Evolutionary conservation across 2,888 invertebrate genomes (phyloP).

Genomic region (Drosophila nr. perissopoda): DNA sequence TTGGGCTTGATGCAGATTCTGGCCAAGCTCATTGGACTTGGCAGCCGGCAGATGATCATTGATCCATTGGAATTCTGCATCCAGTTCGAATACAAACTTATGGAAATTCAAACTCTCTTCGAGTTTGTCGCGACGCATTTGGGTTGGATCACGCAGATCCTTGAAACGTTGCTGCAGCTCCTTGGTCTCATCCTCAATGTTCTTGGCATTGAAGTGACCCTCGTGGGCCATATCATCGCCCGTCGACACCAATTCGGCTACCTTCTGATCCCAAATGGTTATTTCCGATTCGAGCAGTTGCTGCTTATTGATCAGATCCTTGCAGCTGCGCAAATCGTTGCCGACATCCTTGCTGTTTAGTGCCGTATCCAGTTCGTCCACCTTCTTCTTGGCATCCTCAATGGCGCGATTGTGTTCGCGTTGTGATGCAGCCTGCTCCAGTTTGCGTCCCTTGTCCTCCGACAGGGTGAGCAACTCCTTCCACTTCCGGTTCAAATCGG

Average conservation of each 20-base stretch:
- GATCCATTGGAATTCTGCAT: slow-evolving; percentile 97
- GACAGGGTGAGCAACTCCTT: slow-evolving; percentile 89
- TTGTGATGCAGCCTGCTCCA: slow-evolving; percentile 95
- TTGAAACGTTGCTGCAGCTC: slow-evolving; percentile 90
- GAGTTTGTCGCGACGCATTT: slow-evolving; percentile 89
- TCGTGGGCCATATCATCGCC: slow-evolving; percentile 96
- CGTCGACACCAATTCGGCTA: slow-evolving; percentile 90
- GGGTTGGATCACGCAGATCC: slow-evolving; percentile 90
- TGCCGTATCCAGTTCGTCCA: slow-evolving; percentile 93
- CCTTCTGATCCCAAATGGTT: slow-evolving; percentile 92
- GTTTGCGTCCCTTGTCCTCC: slow-evolving; percentile 88
- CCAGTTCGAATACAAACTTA: slow-evolving; percentile 96
- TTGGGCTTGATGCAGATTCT: slow-evolving; percentile 96
- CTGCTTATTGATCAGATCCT: slow-evolving; percentile 95
- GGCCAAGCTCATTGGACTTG: slow-evolving; percentile 90
- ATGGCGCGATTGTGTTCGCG: slow-evolving; percentile 91
- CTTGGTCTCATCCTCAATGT: slow-evolving; percentile 92
- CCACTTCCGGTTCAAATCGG: slow-evolving; percentile 92
- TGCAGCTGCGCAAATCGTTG: slow-evolving; percentile 95
- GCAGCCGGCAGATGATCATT: slow-evolving; percentile 94
- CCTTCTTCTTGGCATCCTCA: slow-evolving; percentile 94
- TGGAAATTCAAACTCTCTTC: slow-evolving; percentile 93
- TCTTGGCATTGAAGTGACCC: slow-evolving; percentile 97
- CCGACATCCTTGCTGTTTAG: slow-evolving; percentile 94
- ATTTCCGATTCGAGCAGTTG: slow-evolving; percentile 95